These are phyloP conservation scores for Cyclura pinguis DNA, from an alignment of 2,797 vertebrate genomes.

Conservation along the genomic window DNA sequence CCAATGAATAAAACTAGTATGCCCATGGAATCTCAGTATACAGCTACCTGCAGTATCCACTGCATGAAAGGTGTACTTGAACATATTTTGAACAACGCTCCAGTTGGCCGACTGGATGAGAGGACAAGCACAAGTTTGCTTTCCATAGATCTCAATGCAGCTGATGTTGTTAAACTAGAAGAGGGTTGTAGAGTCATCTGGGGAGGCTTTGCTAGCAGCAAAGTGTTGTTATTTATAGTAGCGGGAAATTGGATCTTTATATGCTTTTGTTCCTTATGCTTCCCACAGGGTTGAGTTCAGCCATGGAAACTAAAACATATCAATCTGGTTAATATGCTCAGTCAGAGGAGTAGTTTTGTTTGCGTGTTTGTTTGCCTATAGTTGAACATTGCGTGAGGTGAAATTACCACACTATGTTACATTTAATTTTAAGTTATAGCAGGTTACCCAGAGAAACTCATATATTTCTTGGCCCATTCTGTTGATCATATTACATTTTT, in stretches of 20 bases:
- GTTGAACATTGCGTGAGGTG: not conserved
- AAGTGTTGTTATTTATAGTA: conserved; percentile 42
- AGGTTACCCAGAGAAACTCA: not conserved
- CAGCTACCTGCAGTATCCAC: not conserved
- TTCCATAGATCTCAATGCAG: conserved; percentile 25
- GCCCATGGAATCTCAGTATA: not conserved
- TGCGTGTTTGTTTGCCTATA: not conserved
- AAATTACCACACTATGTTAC: not conserved
- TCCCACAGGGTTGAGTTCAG: conserved; percentile 16
- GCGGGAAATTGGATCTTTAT: conserved; percentile 31
- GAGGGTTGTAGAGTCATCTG: conserved; percentile 8
- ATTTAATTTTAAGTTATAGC: conserved; percentile 20
- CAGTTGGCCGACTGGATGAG: conserved; percentile 1
- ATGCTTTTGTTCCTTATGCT: conserved; percentile 25
- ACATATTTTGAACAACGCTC: not conserved
- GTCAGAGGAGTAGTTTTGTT: not conserved
- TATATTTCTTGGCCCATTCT: not conserved
- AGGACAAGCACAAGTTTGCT: not conserved
- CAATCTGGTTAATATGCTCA: conserved; percentile 33
- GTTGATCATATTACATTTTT: conserved; percentile 32
- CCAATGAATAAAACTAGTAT: not conserved
- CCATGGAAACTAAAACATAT: conserved; percentile 7
- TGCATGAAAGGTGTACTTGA: not conserved
- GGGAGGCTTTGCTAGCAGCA: conserved; percentile 11
- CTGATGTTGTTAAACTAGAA: conserved; percentile 29